Percentiles rank a stretch among this genome's conserved stretches.
Evolutionary conservation across 1,140 invertebrate genomes (phyloP).

Genomic region (Trichonephila clavipes): DNA sequence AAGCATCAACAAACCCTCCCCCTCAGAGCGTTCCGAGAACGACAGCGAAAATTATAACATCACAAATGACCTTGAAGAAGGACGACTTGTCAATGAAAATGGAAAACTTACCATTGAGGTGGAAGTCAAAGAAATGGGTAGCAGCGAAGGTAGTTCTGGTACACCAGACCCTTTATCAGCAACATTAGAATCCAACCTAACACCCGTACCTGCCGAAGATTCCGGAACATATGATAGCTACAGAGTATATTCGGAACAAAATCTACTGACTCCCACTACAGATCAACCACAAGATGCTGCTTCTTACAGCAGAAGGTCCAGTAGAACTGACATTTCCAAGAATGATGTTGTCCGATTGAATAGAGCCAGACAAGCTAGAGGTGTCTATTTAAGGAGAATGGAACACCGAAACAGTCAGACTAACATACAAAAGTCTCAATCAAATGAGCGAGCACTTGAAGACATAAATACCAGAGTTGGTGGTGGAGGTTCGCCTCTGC

Average conservation of each 20-base stretch:
- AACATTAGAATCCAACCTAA: slow-evolving; percentile 33
- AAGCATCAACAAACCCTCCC: background rate
- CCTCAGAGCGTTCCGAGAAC: background rate
- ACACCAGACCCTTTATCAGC: slow-evolving; percentile 31
- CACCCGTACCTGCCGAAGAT: slow-evolving; percentile 7
- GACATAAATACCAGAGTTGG: background rate
- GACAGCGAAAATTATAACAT: background rate
- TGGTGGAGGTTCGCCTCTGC: background rate
- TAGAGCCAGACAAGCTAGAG: slow-evolving; percentile 47
- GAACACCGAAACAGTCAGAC: slow-evolving; percentile 65
- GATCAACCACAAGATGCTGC: background rate
- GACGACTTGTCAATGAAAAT: slow-evolving; percentile 59
- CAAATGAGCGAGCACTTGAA: slow-evolving; percentile 24
- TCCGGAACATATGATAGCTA: slow-evolving; percentile 49
- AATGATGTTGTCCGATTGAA: slow-evolving; percentile 11
- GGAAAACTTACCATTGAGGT: slow-evolving; percentile 65
- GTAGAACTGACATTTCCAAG: slow-evolving; percentile 38
- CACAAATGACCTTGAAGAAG: slow-evolving; percentile 60
- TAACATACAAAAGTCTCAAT: slow-evolving; percentile 40
- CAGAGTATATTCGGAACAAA: slow-evolving; percentile 69
- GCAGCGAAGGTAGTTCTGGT: slow-evolving; percentile 35
- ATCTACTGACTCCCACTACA: background rate
- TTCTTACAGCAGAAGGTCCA: background rate
- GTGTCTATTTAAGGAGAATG: slow-evolving; percentile 67
- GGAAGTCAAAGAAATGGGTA: slow-evolving; percentile 67